Evolutionary conservation across 2,113 vertebrate species (phyloP).

Genomic region (Hyla sarda): DNA sequence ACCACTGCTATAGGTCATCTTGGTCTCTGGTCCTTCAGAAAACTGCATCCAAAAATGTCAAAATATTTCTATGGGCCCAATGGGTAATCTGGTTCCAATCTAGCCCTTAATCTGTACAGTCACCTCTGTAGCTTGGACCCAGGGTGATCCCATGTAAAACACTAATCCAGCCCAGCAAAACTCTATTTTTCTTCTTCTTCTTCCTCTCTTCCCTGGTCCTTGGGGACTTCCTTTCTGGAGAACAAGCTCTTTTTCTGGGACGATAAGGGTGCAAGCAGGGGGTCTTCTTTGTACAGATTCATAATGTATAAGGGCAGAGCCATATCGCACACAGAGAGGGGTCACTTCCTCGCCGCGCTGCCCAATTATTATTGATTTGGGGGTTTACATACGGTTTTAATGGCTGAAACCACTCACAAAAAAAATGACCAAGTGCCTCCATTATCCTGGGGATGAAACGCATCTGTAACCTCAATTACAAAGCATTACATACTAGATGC

Average conservation of each 20-base stretch:
- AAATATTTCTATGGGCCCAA: too few relatives aligned
- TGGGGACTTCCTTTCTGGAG: too few relatives aligned
- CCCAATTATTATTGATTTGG: constrained; percentile 23
- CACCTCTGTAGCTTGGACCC: background rate
- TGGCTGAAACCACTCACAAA: background rate
- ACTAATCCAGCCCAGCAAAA: background rate
- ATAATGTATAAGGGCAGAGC: constrained; percentile 16
- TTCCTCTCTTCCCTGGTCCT: background rate
- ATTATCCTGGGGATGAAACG: constrained; percentile 28
- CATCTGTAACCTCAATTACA: background rate
- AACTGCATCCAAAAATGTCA: too few relatives aligned
- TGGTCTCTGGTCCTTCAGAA: too few relatives aligned
- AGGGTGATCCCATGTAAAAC: background rate
- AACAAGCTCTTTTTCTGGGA: background rate
- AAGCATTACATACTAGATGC: background rate
- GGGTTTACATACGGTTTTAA: background rate
- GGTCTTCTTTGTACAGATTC: constrained; percentile 24
- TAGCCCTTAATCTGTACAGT: too few relatives aligned
- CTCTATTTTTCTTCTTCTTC: background rate
- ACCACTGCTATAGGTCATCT: too few relatives aligned
- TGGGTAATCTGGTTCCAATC: too few relatives aligned
- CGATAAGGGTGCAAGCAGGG: constrained; percentile 8
- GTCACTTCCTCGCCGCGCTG: background rate
- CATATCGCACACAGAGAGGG: constrained; percentile 6
- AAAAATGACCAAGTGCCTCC: background rate